Base-by-base conservation (phyloP, 2,113 vertebrate species). In the Silurus glanis region DNA sequence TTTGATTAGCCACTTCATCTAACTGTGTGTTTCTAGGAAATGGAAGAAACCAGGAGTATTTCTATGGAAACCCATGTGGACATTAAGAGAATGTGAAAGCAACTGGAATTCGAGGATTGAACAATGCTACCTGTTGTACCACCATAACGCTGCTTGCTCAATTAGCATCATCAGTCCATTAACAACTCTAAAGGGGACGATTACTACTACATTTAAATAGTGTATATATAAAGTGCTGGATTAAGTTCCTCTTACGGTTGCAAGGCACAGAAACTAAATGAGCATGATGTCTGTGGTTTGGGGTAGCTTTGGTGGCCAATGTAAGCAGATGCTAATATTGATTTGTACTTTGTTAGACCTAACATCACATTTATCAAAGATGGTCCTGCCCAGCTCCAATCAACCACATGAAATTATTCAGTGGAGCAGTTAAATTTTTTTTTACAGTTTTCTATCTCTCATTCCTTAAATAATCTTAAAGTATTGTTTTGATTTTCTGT, bases 291-390 rank as follows among this genome's bases (percentile, higher is more conserved):
- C 56, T 80, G 56, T 80, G 58, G 55, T 80, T 45, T 59, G 53
- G 51, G 1, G 16, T 19, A 45, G 55, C 16, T 79, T 14, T 45
- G 28, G 25, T 45, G 56, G 37, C 28, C 47, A 37, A 80, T 80
- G 56, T 80, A 80, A 80, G 25, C 78, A 80, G 78, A 61, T 61
- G 78, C 78, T 80, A 47, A 80, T 80, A 80, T 80, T 61, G 56
- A 80, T 80, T 45, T 80, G 56, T 80, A 61, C 56, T 80, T 80
- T 80, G 56, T 61, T 80, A 45, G 58, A 47, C 56, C 78, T 61
- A 61, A 80, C 37, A 80, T 80, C 56, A 47, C 56, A 80, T 80
- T 59, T 59, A 80, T 80, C 56, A 80, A 13, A 80, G 59, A 45
- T 45, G 61, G 56, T 47, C 37, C 56, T 45, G 28, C 19, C 56